Conservation (phyloP, 2,888 invertebrate genomes). For the Tipula vernalis region DNA sequence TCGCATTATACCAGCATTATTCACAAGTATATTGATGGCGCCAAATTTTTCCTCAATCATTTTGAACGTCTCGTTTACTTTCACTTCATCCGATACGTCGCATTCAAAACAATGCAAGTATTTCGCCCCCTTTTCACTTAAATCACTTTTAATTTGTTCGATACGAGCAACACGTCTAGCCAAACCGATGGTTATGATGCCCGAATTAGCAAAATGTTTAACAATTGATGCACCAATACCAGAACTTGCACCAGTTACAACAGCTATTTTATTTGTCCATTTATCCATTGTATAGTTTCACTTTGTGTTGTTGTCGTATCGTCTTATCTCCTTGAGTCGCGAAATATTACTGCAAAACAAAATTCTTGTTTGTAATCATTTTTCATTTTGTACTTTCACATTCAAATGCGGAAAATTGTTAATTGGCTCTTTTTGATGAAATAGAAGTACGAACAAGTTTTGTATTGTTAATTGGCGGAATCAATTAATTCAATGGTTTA, state of each 20-base stretch:
- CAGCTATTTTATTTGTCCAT: constrained; percentile 46
- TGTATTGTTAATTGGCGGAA: background rate
- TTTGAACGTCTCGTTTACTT: constrained; percentile 41
- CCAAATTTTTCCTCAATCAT: constrained; percentile 39
- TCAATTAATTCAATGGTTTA: background rate
- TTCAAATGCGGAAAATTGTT: background rate
- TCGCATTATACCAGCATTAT: constrained; percentile 40
- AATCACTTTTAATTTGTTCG: constrained; percentile 20
- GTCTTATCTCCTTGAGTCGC: background rate
- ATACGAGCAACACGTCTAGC: constrained; percentile 38
- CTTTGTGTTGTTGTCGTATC: background rate
- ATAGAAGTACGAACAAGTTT: background rate
- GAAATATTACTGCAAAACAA: background rate
- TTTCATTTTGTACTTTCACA: background rate
- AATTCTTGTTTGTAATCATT: background rate
- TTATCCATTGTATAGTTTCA: constrained; percentile 37
- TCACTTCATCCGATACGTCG: constrained; percentile 40
- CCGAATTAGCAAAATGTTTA: constrained; percentile 35
- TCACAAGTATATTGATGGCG: constrained; percentile 42
- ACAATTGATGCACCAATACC: constrained; percentile 46
- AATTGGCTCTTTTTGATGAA: background rate
- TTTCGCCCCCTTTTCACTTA: background rate
- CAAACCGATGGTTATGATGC: constrained; percentile 43
- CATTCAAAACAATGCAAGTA: constrained; percentile 35
- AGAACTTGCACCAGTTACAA: constrained; percentile 51